A percentile compares a stretch with the other conserved stretches of the same genome.
phyloP scores from a whole-genome alignment of 1,140 invertebrate species.

The Procambarus clarkii region DNA sequence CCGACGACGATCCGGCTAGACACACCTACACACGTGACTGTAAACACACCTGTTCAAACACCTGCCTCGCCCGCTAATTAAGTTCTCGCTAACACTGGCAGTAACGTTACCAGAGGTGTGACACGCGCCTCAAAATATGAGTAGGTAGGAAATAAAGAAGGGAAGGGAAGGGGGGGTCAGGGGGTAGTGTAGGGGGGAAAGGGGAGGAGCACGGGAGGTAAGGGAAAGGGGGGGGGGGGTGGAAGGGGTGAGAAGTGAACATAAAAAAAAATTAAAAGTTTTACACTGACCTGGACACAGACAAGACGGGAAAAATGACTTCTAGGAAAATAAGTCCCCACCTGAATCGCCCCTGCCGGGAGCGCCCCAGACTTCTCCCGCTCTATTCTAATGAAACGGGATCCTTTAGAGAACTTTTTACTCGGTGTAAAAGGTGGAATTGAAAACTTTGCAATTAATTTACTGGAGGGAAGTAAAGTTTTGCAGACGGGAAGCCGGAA shows the following conservation, averaged over 20 bases:
- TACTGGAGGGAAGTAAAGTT: conserved; percentile 61
- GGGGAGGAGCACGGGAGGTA: neutral
- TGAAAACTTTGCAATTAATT: conserved; percentile 68
- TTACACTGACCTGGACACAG: neutral
- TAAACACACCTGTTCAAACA: too few relatives aligned
- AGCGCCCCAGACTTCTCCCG: neutral
- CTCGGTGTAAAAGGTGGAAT: conserved; percentile 60
- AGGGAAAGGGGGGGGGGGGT: neutral
- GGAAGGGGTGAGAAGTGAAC: too few relatives aligned
- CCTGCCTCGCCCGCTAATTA: too few relatives aligned
- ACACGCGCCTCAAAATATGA: too few relatives aligned
- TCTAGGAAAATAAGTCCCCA: neutral
- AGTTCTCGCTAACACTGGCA: too few relatives aligned
- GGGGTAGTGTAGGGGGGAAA: neutral
- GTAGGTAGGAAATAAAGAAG: too few relatives aligned
- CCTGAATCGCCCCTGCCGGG: neutral
- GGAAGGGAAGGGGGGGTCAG: too few relatives aligned
- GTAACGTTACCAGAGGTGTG: too few relatives aligned
- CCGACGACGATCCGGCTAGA: too few relatives aligned
- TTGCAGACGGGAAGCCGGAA: conserved; percentile 38
- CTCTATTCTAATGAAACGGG: conserved; percentile 5
- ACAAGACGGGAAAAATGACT: neutral
- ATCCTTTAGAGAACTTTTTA: conserved; percentile 53
- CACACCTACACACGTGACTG: too few relatives aligned
- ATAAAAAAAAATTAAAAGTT: neutral